These are phyloP conservation scores for Lasioglossum marginatum DNA, from an alignment of 2,888 invertebrate species.

Conservation along the genomic window DNA sequence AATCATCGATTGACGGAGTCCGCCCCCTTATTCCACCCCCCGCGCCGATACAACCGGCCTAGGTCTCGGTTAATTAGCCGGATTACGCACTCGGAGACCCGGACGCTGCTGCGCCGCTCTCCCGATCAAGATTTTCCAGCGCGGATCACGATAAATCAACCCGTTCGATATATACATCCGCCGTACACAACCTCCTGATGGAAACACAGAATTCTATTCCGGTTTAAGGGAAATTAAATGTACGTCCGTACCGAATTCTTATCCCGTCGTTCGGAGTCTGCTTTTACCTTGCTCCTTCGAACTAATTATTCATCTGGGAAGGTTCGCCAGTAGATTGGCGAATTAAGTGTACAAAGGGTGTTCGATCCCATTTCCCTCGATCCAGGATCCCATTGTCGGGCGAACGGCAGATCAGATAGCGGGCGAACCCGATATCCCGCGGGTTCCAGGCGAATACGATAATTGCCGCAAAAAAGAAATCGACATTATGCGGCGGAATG, in stretches of 20 bases:
- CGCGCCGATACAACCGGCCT: conserved; percentile 32
- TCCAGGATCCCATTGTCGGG: background rate
- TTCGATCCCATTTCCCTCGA: background rate
- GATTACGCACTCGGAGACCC: conserved; percentile 34
- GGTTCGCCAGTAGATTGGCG: background rate
- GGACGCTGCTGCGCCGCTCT: background rate
- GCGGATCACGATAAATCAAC: background rate
- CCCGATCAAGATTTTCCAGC: background rate
- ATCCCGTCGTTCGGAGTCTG: background rate
- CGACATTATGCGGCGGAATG: conserved; percentile 56
- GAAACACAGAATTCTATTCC: background rate
- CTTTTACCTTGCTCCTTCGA: background rate
- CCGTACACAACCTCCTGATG: no score
- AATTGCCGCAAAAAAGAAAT: conserved; percentile 60
- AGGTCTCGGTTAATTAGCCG: conserved; percentile 61
- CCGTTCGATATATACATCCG: background rate
- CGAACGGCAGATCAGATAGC: background rate
- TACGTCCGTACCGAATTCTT: background rate
- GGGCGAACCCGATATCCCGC: conserved; percentile 38
- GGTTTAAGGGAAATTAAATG: background rate
- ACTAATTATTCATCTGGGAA: background rate
- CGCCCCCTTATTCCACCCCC: conserved; percentile 1
- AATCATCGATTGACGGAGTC: conserved; percentile 69
- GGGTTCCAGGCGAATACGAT: conserved; percentile 26
- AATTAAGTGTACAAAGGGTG: conserved; percentile 6